Conservation (phyloP, 2,888 invertebrate species). For the Nineta flava region DNA sequence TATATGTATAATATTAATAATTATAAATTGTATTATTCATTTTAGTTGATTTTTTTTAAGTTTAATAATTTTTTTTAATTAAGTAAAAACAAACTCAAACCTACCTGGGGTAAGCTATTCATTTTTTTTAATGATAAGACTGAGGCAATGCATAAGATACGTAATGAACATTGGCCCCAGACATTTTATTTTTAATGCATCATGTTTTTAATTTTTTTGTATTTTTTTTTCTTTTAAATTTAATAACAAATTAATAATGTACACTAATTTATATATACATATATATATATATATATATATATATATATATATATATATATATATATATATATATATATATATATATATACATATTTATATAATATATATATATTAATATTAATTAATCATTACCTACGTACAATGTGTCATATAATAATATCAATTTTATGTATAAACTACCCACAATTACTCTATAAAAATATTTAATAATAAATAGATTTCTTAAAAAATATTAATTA, state of each 20-base stretch:
- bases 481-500: constrained; percentile 8
- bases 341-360: not conserved
- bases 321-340: not conserved
- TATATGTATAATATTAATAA: not conserved
- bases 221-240: constrained; percentile 1
- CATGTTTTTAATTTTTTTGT: constrained; percentile 3
- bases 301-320: too few relatives aligned
- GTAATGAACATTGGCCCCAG: constrained; percentile 27
- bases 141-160: constrained; percentile 26
- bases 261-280: constrained; percentile 5
- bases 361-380: not conserved
- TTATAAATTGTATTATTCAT: not conserved
- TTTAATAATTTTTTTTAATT: not conserved
- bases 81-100: not conserved
- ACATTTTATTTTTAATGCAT: constrained; percentile 2
- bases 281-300: too few relatives aligned
- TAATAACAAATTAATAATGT: constrained; percentile 5
- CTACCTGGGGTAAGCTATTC: not conserved
- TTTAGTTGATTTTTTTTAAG: not conserved
- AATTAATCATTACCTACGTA: constrained; percentile 6
- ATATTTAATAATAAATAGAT: constrained; percentile 9
- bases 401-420: constrained; percentile 4
- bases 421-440: constrained; percentile 4
- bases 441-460: constrained; percentile 8
- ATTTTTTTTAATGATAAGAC: constrained; percentile 7